Conservation (phyloP, 2,888 invertebrate genomes). For the Alsophila aescularia region DNA sequence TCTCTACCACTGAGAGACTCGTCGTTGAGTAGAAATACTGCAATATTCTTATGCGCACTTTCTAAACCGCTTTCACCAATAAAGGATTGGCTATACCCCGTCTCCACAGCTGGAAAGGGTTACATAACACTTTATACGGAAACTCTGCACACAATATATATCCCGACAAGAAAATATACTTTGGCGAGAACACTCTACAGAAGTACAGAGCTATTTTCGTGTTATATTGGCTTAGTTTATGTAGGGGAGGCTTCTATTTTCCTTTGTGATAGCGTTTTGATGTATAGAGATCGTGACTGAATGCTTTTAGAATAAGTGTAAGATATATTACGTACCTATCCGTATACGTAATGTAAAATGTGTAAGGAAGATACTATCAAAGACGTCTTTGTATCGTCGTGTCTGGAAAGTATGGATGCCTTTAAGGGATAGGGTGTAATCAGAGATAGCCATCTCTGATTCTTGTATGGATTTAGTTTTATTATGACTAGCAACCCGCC, state of each 20-base stretch:
- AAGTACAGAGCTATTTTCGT: slow-evolving; percentile 28
- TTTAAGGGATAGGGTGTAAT: too few species aligned
- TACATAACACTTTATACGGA: slow-evolving; percentile 29
- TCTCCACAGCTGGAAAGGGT: slow-evolving; percentile 28
- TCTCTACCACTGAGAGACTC: slow-evolving; percentile 5
- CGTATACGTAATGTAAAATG: slow-evolving; percentile 7
- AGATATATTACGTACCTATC: slow-evolving; percentile 1
- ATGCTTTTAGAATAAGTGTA: slow-evolving; percentile 37
- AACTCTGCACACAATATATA: slow-evolving; percentile 28
- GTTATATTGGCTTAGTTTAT: slow-evolving; percentile 36
- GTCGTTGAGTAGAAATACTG: slow-evolving; percentile 14
- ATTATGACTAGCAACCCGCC: too few species aligned
- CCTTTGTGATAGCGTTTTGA: slow-evolving; percentile 38
- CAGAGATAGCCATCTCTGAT: too few species aligned
- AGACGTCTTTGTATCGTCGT: too few species aligned
- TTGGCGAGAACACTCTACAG: slow-evolving; percentile 23
- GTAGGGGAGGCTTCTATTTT: slow-evolving; percentile 32
- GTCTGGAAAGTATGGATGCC: too few species aligned
- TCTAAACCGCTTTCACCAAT: slow-evolving; percentile 25
- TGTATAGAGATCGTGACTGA: slow-evolving; percentile 35
- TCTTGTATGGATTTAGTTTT: too few species aligned
- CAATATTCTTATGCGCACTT: slow-evolving; percentile 28
- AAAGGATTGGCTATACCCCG: slow-evolving; percentile 26
- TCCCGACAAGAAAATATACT: slow-evolving; percentile 31
- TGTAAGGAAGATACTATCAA: slow-evolving; percentile 3